Base-by-base conservation (phyloP, 37 sponge, comb jelly and placozoan species). In the Theonella swinhoei region DNA sequence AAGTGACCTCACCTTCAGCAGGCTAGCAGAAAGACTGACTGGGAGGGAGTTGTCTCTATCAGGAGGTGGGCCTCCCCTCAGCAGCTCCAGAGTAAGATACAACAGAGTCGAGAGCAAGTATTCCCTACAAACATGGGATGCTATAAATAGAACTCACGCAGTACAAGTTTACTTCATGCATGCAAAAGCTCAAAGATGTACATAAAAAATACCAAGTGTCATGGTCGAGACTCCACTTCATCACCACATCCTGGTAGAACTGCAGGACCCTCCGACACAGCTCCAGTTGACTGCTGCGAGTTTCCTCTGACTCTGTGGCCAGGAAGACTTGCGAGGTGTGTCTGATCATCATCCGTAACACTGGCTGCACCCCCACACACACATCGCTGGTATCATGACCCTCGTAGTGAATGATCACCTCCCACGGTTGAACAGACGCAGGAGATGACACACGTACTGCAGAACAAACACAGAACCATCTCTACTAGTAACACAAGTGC, bases 361-460 rank as follows among this genome's bases (percentile, higher is more conserved):
- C 74, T 8, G 88, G 41, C 87, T 95, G 93, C 38, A 90, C 30
- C 24, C 98, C 98, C n/a, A 86, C 94, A 25, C 90, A 23, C 24
- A 95, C 89, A 3, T 78, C 85, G 8, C 39, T 37, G 19, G 66
- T 23, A 20, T 74, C 38, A 47, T 63, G 78, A 8, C 74, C 85
- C 23, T 39, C 72, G 65, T 84, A 89, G 3, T 74, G 47, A 74
- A 78, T 84, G 29, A 89, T 31, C 62, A 66, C 70, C 59, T 89
- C 89, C 89, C 89, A 89, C 7, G 89, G 82, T 61, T 78, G 74
- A 25, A 22, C 39, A 63, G 64, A 30, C 23, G 31, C 20, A 26
- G 7, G 30, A 19, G 42, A 65, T 23, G 32, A 2, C 1, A 60
- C 36, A 34, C 29, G 3, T 9, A 28, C 7, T 2, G 8, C 7